Base-by-base conservation (phyloP, 2,113 vertebrate genomes). In the Sceloporus tristichus region DNA sequence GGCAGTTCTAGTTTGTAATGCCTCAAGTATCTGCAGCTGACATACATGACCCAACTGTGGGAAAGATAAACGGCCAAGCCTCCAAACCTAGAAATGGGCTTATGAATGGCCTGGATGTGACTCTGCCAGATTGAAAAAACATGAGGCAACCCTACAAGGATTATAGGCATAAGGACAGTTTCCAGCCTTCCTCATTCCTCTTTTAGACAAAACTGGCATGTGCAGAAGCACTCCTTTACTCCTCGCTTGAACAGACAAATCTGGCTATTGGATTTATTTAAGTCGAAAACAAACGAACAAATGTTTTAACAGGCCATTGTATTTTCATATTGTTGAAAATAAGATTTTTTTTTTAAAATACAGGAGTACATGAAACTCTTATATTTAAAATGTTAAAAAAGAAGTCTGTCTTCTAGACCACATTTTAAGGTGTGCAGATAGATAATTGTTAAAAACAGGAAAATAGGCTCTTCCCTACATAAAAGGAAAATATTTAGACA, bases 381-480 rank as follows among this genome's bases (percentile, higher is more conserved):
- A 92, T 96, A 96, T 95, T 95, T 95, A 96, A 97, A 97, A 97
- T 96, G 96, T 95, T 34, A 34, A 95, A 95, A 96, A 96, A 96
- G 95, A 96, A 95, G 84, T 93, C 88, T 85, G 92, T 95, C 95
- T 90, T 96, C 96, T 95, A 96, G 95, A 96, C 85, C 95, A 97
- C 96, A 95, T 95, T 94, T 96, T 96, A 96, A 96, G 34, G 94
- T 96, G 95, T 96, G 97, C 95, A 97, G 95, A 95, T 95, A 96
- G 94, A 95, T 94, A 95, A 95, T 96, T 96, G 95, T 95, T 90
- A 75, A 95, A 68, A 96, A 29, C 94, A 96, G 91, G 96, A 97
- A 97, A 96, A 96, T 92, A 94, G 95, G 94, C 90, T 88, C 94
- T 95, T 94, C 89, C 85, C 85, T 91, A 91, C 91, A 83, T 92